These are phyloP conservation scores for Hyles euphorbiae DNA, from an alignment of 1,140 invertebrate species.

Conservation along the genomic window DNA sequence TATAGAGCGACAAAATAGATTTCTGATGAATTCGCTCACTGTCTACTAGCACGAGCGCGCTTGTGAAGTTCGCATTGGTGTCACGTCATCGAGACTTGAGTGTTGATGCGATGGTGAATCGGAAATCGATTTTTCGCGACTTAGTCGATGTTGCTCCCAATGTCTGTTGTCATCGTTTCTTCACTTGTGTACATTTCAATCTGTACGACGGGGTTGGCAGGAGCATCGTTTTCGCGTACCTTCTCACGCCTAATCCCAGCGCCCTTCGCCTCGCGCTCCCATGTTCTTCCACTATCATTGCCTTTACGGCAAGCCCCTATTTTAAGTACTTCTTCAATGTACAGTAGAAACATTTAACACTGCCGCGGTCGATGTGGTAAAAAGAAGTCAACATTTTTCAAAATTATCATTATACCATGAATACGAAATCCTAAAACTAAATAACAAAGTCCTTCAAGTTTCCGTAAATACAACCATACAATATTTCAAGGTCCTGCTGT, in stretches of 20 bases:
- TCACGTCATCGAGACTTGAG: too few relatives aligned
- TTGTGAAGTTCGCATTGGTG: too few relatives aligned
- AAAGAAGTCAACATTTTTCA: background rate
- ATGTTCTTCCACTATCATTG: constrained; percentile 62
- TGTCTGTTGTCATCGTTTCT: constrained; percentile 3
- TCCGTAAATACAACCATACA: too few relatives aligned
- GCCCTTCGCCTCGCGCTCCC: constrained; percentile 63
- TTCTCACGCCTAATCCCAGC: constrained; percentile 48
- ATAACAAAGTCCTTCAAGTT: too few relatives aligned
- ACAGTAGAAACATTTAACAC: constrained; percentile 24
- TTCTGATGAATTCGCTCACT: constrained; percentile 22
- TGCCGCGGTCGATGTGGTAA: background rate
- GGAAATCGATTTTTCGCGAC: constrained; percentile 34
- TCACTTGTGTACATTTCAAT: background rate
- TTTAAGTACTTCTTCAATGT: constrained; percentile 37
- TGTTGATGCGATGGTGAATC: constrained; percentile 19
- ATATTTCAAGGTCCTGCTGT: too few relatives aligned
- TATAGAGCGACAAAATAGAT: constrained; percentile 33
- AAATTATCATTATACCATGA: background rate
- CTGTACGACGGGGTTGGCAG: constrained; percentile 15
- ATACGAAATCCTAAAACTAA: too few relatives aligned
- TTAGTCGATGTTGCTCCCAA: constrained; percentile 32
- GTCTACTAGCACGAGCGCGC: too few relatives aligned
- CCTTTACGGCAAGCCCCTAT: constrained; percentile 51
- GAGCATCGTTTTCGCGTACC: constrained; percentile 28